Base-by-base conservation (phyloP, 2,797 vertebrate genomes). In the Sandelia bainsii region DNA sequence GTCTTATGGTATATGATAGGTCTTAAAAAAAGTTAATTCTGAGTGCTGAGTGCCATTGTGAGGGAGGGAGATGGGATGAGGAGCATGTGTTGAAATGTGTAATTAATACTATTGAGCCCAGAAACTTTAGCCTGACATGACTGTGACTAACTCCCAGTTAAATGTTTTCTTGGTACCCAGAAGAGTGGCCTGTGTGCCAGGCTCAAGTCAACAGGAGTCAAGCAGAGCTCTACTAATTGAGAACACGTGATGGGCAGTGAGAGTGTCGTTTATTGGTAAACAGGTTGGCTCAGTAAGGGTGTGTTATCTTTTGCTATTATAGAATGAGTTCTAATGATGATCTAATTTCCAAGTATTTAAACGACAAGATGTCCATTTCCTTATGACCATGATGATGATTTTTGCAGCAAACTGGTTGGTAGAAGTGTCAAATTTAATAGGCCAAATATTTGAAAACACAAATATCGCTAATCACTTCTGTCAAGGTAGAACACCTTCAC, bases 61-160 rank as follows among this genome's bases (percentile, higher is more conserved):
- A 51, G 62, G 42, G 7, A 32, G 62, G 65, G 45, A 8, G 57
- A 44, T 6, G 5, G 25, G 73, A 62, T 84, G 80, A 86, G 44
- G 50, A 44, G 69, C 86, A 87, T 86, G 91, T 93, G 93, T 93
- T 93, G 92, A 93, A 93, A 91, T 81, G 84, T 93, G 93, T 91
- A 89, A 93, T 90, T 88, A 78, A 91, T 87, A 91, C 89, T 82
- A 84, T 79, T 85, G 80, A 87, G 85, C 69, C 62, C 61, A 69
- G 92, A 90, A 92, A 92, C 68, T 39, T 86, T 58, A 93, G 74
- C 87, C 88, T 69, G 69, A 62, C 56, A 79, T 90, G 87, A 87
- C 81, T 79, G 69, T 80, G 83, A 86, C 85, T 87, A 66, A 68
- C 89, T 89, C 82, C 88, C 92, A 69, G 90, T 94, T 94, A 92